Base-by-base conservation (phyloP, 1,140 invertebrate species). In the Calephelis virginiensis region DNA sequence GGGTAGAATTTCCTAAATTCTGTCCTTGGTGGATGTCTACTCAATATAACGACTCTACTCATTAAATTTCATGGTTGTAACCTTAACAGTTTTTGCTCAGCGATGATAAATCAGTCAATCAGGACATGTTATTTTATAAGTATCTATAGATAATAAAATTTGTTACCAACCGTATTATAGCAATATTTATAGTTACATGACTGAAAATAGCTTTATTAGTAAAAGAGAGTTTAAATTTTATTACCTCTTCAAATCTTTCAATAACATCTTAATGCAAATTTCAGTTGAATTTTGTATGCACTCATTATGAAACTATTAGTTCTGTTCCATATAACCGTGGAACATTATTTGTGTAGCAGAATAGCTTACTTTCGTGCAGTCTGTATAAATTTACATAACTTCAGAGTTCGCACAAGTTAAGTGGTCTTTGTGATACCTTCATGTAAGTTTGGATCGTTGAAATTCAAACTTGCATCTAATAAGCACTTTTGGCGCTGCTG, bases 381-480 rank as follows among this genome's bases (percentile, higher is more conserved):
- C 63, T 45, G 63, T 65, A 65, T 56, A 65, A 59, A 65, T 65
- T 65, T 65, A 56, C 63, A 65, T 65, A 53, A 43, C 50, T 63
- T 47, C 14, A 14, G 45, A 59, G 49, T 65, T 56, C 49, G 50
- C 63, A 50, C 28, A 53, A 65, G 49, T 65, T 65, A 65, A 65
- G 50, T 65, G 63, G 50, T 59, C 63, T 65, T 65, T 56, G 63
- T 65, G 63, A 65, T 65, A 65, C 63, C 63, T 65, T 43, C 63
- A 65, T 59, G 63, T 65, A 65, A 65, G 63, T 65, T 65, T 65
- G 40, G 63, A 40, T 65, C 63, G 59, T 59, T 65, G 50, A 37
- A 59, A 65, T 65, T 65, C 17, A 59, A 59, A 59, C 56, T 59
- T 59, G 28, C 37, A 37, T 59, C 63, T 65, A 59, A 65, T 65